Base-by-base conservation (phyloP, 2,113 vertebrate species). In the Brevimyrus niger region DNA sequence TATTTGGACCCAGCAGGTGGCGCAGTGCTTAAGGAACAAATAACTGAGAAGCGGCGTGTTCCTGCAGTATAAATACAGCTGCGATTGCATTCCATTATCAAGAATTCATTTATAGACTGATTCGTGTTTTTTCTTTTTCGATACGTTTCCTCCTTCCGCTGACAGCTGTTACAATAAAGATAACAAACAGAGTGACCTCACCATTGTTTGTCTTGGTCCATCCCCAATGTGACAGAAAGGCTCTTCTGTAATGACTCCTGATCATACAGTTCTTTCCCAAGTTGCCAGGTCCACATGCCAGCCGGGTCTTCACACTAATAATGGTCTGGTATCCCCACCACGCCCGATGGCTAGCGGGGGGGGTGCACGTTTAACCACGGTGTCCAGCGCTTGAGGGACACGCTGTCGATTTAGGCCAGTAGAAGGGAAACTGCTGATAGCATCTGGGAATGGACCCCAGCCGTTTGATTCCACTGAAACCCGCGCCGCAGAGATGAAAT, bases 381-480 rank as follows among this genome's bases (percentile, higher is more conserved):
- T 10, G 19, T 47, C 42, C 44, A 4, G 42, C 42, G 23, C 44
- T 23, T 1, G 21, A 9, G 44, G 82, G 35, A 84, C 21, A 42
- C 3, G 19, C 44, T 11, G 44, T 23, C 9, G 7, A 44, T 38
- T 87, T 44, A 38, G 10, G 35, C 3, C 31, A 8, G 46, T 27
- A 53, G 27, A 51, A 50, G 23, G 1, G 51, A 51, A 86, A 38
- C 80, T 38, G 51, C 46, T 27, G 19, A 65, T 73, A 13, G 73
- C 9, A 21, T 53, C 44, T 31, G 8, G 35, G 31, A 88, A 53
- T 21, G 3, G 84, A 80, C 80, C 48, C 87, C 86, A 73, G 80
- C 86, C 55, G 55, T 58, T 46, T 73, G 76, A 65, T 88, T 88
- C 88, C 80, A 86, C 88, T 88, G 84, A 31, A 90, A 90, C 50